Conservation (phyloP, 2,113 vertebrate species). For the Excalfactoria chinensis region DNA sequence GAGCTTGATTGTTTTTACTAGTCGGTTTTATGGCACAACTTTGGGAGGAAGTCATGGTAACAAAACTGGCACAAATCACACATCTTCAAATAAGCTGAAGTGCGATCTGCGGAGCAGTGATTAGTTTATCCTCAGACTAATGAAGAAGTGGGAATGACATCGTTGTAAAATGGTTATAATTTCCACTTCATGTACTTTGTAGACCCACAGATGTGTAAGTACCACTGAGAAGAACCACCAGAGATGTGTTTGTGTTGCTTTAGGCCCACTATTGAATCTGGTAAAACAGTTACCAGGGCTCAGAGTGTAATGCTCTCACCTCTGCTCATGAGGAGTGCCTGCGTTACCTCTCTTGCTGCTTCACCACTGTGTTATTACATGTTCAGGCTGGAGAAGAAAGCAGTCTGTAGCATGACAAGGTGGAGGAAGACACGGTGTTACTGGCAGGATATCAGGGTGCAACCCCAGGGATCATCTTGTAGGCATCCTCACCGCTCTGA, state of each 20-base stretch:
- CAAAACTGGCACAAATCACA: neutral
- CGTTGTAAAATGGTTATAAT: neutral
- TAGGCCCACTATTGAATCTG: neutral
- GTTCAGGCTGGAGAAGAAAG: neutral
- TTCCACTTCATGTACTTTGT: neutral
- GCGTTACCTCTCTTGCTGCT: neutral
- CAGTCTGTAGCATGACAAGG: neutral
- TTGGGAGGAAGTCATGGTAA: neutral
- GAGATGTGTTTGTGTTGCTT: neutral
- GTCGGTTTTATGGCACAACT: neutral
- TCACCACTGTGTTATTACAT: neutral
- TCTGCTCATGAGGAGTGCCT: neutral
- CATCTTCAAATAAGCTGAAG: neutral
- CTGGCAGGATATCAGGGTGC: neutral
- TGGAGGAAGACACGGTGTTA: rapidly evolving
- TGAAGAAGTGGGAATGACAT: neutral
- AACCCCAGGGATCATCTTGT: rapidly evolving
- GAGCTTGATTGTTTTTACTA: neutral
- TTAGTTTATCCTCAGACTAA: neutral
- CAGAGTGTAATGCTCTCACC: rapidly evolving
- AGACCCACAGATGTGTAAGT: neutral
- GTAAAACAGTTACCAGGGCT: neutral
- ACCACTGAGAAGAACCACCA: neutral
- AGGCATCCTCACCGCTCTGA: rapidly evolving
- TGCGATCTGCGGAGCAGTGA: neutral